Evolutionary conservation across 2,113 vertebrate genomes (phyloP).

Genomic region (Leucoraja erinaceus): DNA sequence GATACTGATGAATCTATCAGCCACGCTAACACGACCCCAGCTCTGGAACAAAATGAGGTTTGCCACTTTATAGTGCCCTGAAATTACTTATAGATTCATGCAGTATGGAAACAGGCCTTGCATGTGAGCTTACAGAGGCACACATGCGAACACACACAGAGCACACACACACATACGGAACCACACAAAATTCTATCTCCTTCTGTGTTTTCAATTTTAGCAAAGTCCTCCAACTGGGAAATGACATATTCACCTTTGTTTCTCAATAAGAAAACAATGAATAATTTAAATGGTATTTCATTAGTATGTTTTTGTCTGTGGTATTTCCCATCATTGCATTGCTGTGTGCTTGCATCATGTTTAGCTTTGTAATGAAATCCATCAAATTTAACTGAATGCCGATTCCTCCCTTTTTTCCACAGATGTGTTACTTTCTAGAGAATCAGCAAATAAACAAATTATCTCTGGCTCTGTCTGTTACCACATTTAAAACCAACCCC

Average conservation of each 20-base stretch:
- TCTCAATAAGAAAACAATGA: not conserved
- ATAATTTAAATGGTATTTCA: not conserved
- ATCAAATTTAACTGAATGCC: not conserved
- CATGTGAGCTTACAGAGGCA: not conserved
- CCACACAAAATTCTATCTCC: not conserved
- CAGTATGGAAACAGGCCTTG: too few relatives aligned
- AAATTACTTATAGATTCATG: too few relatives aligned
- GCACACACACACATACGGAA: not conserved
- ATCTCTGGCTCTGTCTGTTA: not conserved
- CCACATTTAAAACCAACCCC: not conserved
- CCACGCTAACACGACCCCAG: too few relatives aligned
- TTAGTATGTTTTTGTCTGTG: constrained; percentile 33
- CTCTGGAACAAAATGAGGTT: too few relatives aligned
- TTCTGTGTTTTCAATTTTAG: not conserved
- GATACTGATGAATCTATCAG: too few relatives aligned
- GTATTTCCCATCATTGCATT: constrained; percentile 27
- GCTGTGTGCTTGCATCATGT: constrained; percentile 22
- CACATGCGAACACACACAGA: not conserved
- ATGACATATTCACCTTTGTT: not conserved
- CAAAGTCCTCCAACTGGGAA: not conserved
- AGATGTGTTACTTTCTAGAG: not conserved
- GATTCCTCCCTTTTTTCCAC: constrained; percentile 12
- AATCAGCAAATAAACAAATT: not conserved
- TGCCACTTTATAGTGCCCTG: too few relatives aligned
- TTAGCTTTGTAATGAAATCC: constrained; percentile 24